phyloP scores from a whole-genome alignment of 2,888 invertebrate genomes.

The Anticlea derivata region DNA sequence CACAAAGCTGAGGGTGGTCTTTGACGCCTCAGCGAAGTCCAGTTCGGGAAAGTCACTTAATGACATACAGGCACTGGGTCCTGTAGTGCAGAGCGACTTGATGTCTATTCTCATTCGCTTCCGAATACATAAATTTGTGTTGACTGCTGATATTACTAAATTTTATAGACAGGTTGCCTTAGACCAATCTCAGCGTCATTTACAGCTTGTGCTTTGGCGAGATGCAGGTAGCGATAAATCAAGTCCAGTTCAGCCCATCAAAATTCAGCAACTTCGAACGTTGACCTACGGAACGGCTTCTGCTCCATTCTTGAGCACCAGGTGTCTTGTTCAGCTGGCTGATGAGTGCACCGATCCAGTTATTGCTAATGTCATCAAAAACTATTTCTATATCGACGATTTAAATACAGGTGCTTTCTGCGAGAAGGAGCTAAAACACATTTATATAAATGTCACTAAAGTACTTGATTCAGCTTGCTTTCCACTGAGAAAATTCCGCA shows the following conservation, averaged over 20 bases:
- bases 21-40: conserved; percentile 32
- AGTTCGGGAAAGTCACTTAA: conserved; percentile 25
- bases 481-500: conserved; percentile 32
- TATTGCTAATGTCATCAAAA: conserved; percentile 16
- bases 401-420: conserved; percentile 25
- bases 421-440: conserved; percentile 12
- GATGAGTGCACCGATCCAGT: conserved; percentile 25
- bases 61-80: conserved; percentile 25
- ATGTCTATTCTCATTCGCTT: conserved; percentile 29
- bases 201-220: conserved; percentile 35
- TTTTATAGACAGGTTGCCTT: conserved; percentile 30
- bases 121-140: conserved; percentile 25
- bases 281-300: conserved; percentile 3
- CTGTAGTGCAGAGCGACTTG: conserved; percentile 27
- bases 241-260: conserved; percentile 17
- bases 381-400: conserved; percentile 36
- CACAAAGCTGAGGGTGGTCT: conserved; percentile 39
- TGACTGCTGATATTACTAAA: conserved; percentile 31
- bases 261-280: conserved; percentile 5
- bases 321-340: conserved; percentile 30
- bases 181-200: conserved; percentile 22
- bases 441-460: conserved; percentile 11
- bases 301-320: conserved; percentile 19
- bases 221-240: conserved; percentile 17
- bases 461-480: conserved; percentile 27